phyloP scores from a whole-genome alignment of 2,888 invertebrate species.

The Cordilura impudica region DNA sequence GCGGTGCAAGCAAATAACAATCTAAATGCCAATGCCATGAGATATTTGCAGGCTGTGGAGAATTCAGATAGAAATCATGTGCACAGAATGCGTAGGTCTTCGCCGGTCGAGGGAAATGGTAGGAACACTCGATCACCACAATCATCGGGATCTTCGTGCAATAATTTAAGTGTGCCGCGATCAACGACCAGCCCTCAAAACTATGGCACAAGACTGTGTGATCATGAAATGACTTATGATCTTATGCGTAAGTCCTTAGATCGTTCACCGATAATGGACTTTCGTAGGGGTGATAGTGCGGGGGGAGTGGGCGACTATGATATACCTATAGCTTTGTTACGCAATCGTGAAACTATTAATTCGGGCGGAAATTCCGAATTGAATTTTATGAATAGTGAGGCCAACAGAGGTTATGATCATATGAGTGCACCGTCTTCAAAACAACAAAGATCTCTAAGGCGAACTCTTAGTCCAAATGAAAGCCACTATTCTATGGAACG shows the following conservation, averaged over 20 bases:
- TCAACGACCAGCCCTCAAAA: slow-evolving; percentile 76
- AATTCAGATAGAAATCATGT: slow-evolving; percentile 48
- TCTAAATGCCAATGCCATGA: slow-evolving; percentile 63
- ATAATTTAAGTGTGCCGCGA: slow-evolving; percentile 68
- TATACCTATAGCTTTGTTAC: slow-evolving; percentile 68
- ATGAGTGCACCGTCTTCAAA: slow-evolving; percentile 68
- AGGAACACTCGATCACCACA: slow-evolving; percentile 72
- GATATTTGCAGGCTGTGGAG: slow-evolving; percentile 63
- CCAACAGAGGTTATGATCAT: slow-evolving; percentile 74
- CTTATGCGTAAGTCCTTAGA: slow-evolving; percentile 74
- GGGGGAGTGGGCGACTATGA: slow-evolving; percentile 73
- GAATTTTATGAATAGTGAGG: slow-evolving; percentile 76
- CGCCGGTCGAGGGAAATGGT: slow-evolving; percentile 68
- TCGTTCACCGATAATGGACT: slow-evolving; percentile 77
- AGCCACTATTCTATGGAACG: slow-evolving; percentile 69
- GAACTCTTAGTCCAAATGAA: slow-evolving; percentile 70
- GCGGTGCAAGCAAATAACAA: slow-evolving; percentile 65
- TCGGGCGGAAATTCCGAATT: slow-evolving; percentile 75
- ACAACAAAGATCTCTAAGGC: slow-evolving; percentile 67
- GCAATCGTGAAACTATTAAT: slow-evolving; percentile 75
- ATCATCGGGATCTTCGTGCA: slow-evolving; percentile 73
- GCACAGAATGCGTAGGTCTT: slow-evolving; percentile 68
- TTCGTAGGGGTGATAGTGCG: slow-evolving; percentile 71
- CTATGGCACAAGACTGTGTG: slow-evolving; percentile 77
- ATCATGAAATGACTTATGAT: slow-evolving; percentile 77